phyloP scores from a whole-genome alignment of 23 tunicate genomes.

The Diplosoma virens region DNA sequence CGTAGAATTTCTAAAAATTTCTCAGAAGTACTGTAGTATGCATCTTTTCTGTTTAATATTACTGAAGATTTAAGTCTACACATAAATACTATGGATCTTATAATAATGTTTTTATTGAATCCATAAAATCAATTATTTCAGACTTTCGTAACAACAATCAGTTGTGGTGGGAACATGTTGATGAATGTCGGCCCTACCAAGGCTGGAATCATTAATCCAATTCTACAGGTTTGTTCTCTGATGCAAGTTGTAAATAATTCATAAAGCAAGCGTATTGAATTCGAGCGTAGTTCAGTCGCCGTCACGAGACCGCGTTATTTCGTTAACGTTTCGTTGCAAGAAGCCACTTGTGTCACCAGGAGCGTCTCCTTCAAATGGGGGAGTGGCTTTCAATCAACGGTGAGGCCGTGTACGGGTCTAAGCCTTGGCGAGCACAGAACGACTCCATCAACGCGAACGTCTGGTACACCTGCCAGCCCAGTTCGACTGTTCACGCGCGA shows the following conservation, averaged over 20 bases:
- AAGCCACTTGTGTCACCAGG: slow-evolving; percentile 17
- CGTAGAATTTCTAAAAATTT: too few species aligned
- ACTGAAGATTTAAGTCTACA: background rate
- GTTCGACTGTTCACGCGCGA: background rate
- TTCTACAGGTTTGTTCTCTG: slow-evolving; percentile 24
- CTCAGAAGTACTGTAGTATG: too few species aligned
- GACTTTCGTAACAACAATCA: slow-evolving; percentile 42
- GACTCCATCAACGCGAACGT: slow-evolving; percentile 34
- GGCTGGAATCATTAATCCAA: slow-evolving; percentile 35
- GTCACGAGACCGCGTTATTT: too few species aligned
- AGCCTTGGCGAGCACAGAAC: slow-evolving; percentile 57
- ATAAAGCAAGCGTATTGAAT: too few species aligned
- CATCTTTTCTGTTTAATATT: too few species aligned
- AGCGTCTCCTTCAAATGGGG: slow-evolving; percentile 46
- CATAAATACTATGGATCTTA: too few species aligned
- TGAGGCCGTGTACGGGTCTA: slow-evolving; percentile 52
- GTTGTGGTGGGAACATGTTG: slow-evolving; percentile 54
- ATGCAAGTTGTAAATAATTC: too few species aligned
- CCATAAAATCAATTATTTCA: background rate
- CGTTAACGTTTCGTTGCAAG: too few species aligned
- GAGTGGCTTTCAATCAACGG: slow-evolving; percentile 49
- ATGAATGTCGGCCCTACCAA: slow-evolving; percentile 56
- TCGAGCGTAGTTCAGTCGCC: too few species aligned
- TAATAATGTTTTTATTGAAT: too few species aligned
- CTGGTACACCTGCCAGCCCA: slow-evolving; percentile 47